A percentile compares a stretch with the other conserved stretches of the same genome.
Evolutionary conservation across 2,113 vertebrate genomes (phyloP).

Genomic region (Oophaga pumilio): DNA sequence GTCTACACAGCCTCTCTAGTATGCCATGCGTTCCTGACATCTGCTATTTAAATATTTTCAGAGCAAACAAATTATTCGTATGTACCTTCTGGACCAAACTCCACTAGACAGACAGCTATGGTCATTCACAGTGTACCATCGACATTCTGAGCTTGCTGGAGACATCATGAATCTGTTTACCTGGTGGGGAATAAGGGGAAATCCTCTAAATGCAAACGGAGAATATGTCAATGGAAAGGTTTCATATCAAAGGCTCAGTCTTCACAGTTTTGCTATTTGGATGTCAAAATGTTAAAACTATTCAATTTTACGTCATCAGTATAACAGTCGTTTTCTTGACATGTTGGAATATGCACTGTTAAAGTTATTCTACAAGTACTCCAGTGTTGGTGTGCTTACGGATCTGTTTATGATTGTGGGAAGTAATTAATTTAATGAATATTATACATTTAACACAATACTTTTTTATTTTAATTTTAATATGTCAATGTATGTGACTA

Average conservation of each 20-base stretch:
- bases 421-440: too few relatives aligned
- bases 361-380: too few relatives aligned
- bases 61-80: slow-evolving; percentile 53
- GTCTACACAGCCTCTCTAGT: slow-evolving; percentile 35
- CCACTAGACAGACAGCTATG: slow-evolving; percentile 39
- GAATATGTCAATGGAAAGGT: slow-evolving; percentile 40
- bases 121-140: slow-evolving; percentile 39
- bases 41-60: slow-evolving; percentile 47
- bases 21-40: slow-evolving; percentile 44
- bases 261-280: slow-evolving; percentile 23
- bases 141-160: slow-evolving; percentile 27
- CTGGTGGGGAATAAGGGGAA: slow-evolving; percentile 30
- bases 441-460: too few relatives aligned
- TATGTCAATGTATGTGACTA: too few relatives aligned
- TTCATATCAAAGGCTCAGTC: slow-evolving; percentile 25
- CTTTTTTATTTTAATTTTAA: too few relatives aligned
- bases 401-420: too few relatives aligned
- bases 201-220: slow-evolving; percentile 25
- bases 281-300: slow-evolving; percentile 28
- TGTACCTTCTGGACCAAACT: slow-evolving; percentile 25
- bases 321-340: too few relatives aligned
- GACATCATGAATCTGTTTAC: slow-evolving; percentile 47
- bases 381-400: too few relatives aligned
- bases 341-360: too few relatives aligned
- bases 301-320: background rate